Percentiles rank a stretch among this genome's conserved stretches.
phyloP scores from a whole-genome alignment of 2,113 vertebrate genomes.

The Oreochromis tanganicae region DNA sequence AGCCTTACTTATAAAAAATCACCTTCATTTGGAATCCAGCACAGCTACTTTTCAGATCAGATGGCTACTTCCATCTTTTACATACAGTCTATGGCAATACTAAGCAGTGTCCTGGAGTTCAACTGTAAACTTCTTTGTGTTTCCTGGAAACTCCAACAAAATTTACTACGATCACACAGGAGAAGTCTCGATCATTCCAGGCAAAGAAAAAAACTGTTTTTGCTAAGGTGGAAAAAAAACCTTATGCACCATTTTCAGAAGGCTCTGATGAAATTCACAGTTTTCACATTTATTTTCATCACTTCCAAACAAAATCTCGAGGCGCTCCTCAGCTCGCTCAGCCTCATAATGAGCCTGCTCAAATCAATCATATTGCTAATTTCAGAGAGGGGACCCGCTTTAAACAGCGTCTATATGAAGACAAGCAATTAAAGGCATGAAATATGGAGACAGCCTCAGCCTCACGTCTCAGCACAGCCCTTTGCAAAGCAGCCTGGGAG shows the following conservation, averaged over 20 bases:
- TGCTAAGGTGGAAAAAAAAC: not conserved
- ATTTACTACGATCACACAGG: not conserved
- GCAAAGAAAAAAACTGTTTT: not conserved
- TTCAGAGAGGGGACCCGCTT: not conserved
- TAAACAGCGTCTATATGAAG: not conserved
- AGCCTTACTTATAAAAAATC: not conserved
- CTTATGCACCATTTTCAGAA: not conserved
- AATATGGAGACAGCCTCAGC: not conserved
- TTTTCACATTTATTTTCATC: slow-evolving; percentile 1
- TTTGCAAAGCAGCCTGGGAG: slow-evolving; percentile 1
- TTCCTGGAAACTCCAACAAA: not conserved
- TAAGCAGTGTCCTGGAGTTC: not conserved
- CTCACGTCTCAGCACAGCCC: not conserved
- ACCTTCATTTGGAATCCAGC: not conserved
- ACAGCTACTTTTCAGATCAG: not conserved
- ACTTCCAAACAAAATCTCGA: not conserved
- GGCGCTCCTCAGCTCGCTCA: not conserved
- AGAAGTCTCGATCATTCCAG: not conserved
- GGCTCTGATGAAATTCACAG: slow-evolving; percentile 27
- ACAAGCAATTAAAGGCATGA: slow-evolving; percentile 21
- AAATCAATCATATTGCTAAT: not conserved
- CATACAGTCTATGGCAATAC: not conserved
- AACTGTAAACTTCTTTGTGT: not conserved
- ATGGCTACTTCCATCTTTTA: not conserved
- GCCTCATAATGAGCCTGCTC: not conserved